Evolutionary conservation across 2,113 vertebrate species (phyloP).

Genomic region (Syrrhaptes paradoxus): DNA sequence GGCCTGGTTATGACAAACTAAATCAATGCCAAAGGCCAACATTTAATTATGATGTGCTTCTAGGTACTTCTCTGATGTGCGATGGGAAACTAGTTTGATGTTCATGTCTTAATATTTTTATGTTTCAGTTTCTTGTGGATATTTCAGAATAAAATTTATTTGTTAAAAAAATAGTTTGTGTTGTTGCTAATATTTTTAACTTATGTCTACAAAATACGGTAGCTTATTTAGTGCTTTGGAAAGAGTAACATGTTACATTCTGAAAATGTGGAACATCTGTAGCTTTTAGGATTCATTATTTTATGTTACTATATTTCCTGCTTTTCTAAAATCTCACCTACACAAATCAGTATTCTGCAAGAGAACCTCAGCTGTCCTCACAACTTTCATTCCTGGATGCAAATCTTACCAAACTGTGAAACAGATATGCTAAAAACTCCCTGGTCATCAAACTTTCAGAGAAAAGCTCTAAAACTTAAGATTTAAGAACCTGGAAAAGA

Average conservation of each 20-base stretch:
- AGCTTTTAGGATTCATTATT: neutral
- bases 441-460: neutral
- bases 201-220: neutral
- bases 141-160: neutral
- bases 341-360: neutral
- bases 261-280: neutral
- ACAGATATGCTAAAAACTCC: neutral
- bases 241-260: neutral
- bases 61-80: neutral
- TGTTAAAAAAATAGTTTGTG: neutral
- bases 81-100: neutral
- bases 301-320: neutral
- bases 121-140: neutral
- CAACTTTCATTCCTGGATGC: neutral
- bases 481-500: neutral
- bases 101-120: neutral
- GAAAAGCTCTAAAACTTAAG: neutral
- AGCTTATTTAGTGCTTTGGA: neutral
- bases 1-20: neutral
- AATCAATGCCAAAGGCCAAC: neutral
- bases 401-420: neutral
- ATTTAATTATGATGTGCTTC: neutral
- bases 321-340: neutral
- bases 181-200: neutral
- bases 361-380: neutral